Percentiles rank a stretch among this genome's conserved stretches.
Conservation (phyloP, 2,888 invertebrate species). For the Lasioglossum pauxillum region DNA sequence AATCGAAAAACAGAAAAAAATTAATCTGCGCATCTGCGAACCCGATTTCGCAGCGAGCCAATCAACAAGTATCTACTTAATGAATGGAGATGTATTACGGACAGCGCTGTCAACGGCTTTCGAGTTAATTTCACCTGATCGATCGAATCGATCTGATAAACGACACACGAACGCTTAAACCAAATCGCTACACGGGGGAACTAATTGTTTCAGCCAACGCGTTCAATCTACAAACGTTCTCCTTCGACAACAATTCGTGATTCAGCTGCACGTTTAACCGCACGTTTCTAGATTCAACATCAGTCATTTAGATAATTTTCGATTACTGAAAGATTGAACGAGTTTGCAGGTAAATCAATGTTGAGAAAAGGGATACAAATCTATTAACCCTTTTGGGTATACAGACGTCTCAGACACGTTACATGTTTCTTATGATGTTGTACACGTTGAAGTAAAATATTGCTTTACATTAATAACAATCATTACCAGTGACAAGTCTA, state of each 20-base stretch:
- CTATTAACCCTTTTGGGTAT: neutral
- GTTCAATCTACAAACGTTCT: conserved; percentile 14
- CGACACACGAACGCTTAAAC: conserved; percentile 17
- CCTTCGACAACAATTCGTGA: neutral
- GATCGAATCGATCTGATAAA: conserved; percentile 18
- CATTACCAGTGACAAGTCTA: too few species aligned
- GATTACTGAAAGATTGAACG: neutral
- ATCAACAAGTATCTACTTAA: conserved; percentile 73
- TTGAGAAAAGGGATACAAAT: neutral
- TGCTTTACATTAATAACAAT: too few species aligned
- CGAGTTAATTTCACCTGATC: conserved; percentile 45
- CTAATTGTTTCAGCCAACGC: conserved; percentile 31
- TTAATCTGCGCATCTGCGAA: conserved; percentile 27
- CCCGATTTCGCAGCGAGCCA: conserved; percentile 54
- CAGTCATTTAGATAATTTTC: neutral
- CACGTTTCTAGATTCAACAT: neutral
- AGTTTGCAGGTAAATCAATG: neutral
- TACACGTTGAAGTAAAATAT: too few species aligned
- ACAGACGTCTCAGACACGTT: too few species aligned
- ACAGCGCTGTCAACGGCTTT: conserved; percentile 57
- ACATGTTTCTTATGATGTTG: too few species aligned
- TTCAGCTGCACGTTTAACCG: neutral
- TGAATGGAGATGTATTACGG: conserved; percentile 64
- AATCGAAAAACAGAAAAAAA: neutral
- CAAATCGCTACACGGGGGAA: neutral